These are phyloP conservation scores for Scaptomyza reducta DNA, from an alignment of 2,888 invertebrate genomes.

Conservation along the genomic window DNA sequence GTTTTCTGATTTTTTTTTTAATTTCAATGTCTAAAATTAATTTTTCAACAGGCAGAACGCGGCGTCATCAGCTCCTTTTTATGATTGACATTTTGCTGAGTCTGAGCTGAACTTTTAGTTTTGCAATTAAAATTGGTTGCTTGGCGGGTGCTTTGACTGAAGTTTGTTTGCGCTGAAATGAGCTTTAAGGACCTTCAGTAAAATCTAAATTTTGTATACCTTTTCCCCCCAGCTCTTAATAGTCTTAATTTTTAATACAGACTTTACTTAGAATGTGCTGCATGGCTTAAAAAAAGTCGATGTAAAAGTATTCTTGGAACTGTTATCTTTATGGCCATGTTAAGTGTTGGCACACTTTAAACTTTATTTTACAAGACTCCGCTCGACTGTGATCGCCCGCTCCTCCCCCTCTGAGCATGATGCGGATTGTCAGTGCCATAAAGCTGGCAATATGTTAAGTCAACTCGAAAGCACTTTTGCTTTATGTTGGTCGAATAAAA, in stretches of 20 bases:
- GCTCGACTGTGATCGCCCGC: neutral
- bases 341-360: constrained; percentile 75
- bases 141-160: constrained; percentile 23
- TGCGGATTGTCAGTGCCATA: constrained; percentile 36
- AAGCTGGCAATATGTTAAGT: constrained; percentile 68
- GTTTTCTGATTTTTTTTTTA: constrained; percentile 39
- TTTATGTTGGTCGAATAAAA: constrained; percentile 73
- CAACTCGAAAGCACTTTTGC: constrained; percentile 74
- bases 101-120: constrained; percentile 46
- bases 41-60: constrained; percentile 62
- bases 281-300: neutral
- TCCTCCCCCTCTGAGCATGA: constrained; percentile 27
- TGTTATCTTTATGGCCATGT: constrained; percentile 65
- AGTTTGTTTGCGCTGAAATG: constrained; percentile 15
- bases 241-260: neutral
- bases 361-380: constrained; percentile 44
- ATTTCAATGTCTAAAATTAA: constrained; percentile 65
- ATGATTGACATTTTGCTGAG: constrained; percentile 59
- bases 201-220: too few relatives aligned
- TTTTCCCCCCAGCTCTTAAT: neutral
- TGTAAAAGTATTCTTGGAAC: neutral
- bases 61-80: constrained; percentile 37
- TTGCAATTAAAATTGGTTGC: constrained; percentile 64
- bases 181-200: neutral
- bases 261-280: neutral